Conservation (phyloP, 53 echinoderm and acorn worm genomes). For the Pentamera pediparva region DNA sequence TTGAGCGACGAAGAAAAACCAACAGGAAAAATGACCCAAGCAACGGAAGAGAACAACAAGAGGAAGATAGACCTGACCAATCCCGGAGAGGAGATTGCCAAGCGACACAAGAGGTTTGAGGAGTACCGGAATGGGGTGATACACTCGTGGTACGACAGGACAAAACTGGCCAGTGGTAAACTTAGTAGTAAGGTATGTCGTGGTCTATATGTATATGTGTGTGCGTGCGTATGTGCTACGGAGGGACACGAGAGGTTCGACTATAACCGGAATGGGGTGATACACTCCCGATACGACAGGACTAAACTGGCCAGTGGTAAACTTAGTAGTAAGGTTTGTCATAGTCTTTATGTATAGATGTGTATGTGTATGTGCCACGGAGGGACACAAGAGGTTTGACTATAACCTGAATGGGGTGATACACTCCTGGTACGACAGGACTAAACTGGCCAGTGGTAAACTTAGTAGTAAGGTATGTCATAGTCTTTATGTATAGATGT, state of each 20-base stretch:
- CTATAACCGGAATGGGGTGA: neutral
- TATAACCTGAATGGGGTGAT: constrained; percentile 56
- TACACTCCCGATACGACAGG: neutral
- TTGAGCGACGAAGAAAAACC: constrained; percentile 26
- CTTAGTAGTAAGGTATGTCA: constrained; percentile 77
- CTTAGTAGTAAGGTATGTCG: constrained; percentile 77
- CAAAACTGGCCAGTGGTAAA: constrained; percentile 66
- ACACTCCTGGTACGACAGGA: constrained; percentile 86
- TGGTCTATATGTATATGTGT: no score
- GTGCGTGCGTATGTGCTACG: no score
- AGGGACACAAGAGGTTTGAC: constrained; percentile 66
- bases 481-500: no score
- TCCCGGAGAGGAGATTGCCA: constrained; percentile 60
- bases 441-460: constrained; percentile 66
- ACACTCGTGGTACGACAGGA: constrained; percentile 86
- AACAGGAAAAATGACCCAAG: neutral
- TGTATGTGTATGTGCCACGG: no score
- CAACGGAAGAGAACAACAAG: neutral
- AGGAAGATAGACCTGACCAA: constrained; percentile 53
- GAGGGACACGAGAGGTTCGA: neutral
- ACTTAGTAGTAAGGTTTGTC: no score
- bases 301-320: neutral
- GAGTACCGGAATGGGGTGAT: constrained; percentile 58
- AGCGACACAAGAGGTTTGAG: constrained; percentile 66
- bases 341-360: no score